Evolutionary conservation across 2,797 vertebrate genomes (phyloP).

Genomic region (Poecilia wingei): DNA sequence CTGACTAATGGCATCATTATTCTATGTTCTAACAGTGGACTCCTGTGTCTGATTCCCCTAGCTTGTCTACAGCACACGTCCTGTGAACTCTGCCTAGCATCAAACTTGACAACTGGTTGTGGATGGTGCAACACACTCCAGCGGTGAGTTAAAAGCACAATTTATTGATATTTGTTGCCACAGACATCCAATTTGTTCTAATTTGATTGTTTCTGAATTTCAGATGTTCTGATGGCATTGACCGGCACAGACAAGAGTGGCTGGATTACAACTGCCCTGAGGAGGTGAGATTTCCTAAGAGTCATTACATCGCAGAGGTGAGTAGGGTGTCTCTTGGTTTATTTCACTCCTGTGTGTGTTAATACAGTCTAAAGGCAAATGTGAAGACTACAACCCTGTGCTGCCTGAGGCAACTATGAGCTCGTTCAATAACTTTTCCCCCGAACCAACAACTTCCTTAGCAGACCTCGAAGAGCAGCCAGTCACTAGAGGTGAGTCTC

Average conservation of each 20-base stretch:
- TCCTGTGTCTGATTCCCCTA: constrained; percentile 57
- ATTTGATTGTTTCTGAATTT: constrained; percentile 37
- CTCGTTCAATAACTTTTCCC: constrained; percentile 60
- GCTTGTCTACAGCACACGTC: constrained; percentile 91
- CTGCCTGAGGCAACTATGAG: constrained; percentile 70
- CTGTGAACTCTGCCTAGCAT: constrained; percentile 86
- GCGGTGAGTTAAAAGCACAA: constrained; percentile 76
- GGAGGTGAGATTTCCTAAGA: constrained; percentile 80
- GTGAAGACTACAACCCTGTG: constrained; percentile 83
- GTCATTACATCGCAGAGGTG: not conserved
- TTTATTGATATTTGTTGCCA: not conserved
- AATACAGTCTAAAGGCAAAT: constrained; percentile 82
- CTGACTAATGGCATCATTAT: not conserved
- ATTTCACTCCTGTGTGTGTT: constrained; percentile 21
- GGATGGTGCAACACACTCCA: constrained; percentile 96
- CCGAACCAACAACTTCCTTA: constrained; percentile 72
- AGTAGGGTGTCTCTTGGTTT: not conserved
- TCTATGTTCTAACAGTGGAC: not conserved
- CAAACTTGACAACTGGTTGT: constrained; percentile 86
- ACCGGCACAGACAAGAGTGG: constrained; percentile 94
- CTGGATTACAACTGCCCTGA: constrained; percentile 88
- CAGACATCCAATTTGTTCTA: constrained; percentile 1
- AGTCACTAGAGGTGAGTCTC: constrained; percentile 85
- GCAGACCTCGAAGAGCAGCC: constrained; percentile 70
- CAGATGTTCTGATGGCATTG: constrained; percentile 95